A percentile compares a stretch with the other conserved stretches of the same genome.
Evolutionary conservation across 2,797 vertebrate species (phyloP).

Genomic region (Ara ararauna): DNA sequence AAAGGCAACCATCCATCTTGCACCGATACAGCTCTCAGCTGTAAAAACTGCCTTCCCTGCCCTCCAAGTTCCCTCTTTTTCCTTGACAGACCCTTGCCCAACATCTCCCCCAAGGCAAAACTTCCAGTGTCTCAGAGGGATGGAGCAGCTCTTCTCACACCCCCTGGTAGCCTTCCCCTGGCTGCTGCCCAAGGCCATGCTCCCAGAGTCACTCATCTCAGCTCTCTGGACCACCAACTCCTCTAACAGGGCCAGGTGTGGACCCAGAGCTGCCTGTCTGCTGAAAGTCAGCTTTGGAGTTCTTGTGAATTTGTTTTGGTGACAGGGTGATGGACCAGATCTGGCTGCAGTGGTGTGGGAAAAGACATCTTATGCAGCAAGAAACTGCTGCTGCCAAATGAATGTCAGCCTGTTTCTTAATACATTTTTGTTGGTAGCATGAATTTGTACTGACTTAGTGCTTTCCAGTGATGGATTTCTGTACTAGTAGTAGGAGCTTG

Average conservation of each 20-base stretch:
- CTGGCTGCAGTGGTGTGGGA: not conserved
- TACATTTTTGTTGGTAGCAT: no score
- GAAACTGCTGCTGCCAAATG: not conserved
- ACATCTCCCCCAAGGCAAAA: not conserved
- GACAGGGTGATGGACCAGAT: not conserved
- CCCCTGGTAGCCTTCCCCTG: not conserved
- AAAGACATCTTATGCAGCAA: not conserved
- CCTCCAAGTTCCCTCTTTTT: not conserved
- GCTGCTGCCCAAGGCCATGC: not conserved
- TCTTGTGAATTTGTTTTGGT: not conserved
- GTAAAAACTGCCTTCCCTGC: not conserved
- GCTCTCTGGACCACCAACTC: not conserved
- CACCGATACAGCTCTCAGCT: accelerated
- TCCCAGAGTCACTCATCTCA: not conserved
- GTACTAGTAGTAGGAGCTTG: not conserved
- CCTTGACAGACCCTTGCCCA: not conserved
- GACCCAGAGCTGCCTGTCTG: not conserved
- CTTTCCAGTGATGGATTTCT: not conserved
- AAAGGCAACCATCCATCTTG: not conserved
- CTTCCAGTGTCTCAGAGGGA: not conserved
- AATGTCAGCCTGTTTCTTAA: not conserved
- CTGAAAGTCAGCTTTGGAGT: not conserved
- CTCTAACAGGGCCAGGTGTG: no score
- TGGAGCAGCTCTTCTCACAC: not conserved
- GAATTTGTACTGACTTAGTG: not conserved